Base-by-base conservation (phyloP, 2,113 vertebrate genomes). In the Poeciliopsis occidentalis region DNA sequence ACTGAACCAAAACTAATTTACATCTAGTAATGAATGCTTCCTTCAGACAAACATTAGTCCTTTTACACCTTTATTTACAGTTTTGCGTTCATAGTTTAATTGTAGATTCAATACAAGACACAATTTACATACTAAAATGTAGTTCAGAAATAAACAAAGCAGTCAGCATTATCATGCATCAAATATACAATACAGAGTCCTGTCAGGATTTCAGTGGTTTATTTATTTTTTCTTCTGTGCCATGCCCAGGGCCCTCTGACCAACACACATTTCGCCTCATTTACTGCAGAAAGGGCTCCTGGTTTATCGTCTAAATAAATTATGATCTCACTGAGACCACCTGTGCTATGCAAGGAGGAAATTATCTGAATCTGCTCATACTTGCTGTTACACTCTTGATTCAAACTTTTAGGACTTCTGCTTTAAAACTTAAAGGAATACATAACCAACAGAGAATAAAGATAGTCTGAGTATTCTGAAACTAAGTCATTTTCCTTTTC, bases 1-100 rank as follows among this genome's bases (percentile, higher is more conserved):
- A 47, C 17, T 47, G 3, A 47, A 47, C 44, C 44, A 17, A 15
- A 47, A 13, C 13, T 19, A 4, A 27, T 19, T 64, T 32, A 19
- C 39, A 0, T 19, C 19, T 10, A 19, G 11, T 19, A 19, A 47
- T 39, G 24, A 61, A 1, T 17, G 60, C 37, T 62, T 5, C 75
- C 11, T 8, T 69, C 44, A 69, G 0, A 68, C 27, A 65, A 63
- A 57, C 8, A 51, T 78, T 39, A 64, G 71, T 67, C 73, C 8
- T 51, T 90, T 79, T 76, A 92, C 81, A 90, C 80, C 73, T 94
- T 94, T 94, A 95, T 95, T 95, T 94, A 95, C 94, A 94, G 24
- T 78, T 87, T 79, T 37, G 80, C 74, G n/a, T 61, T 78, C 78
- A 22, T 88, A 91, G 60, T 89, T 15, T 80, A 65, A 63, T 86